These are phyloP conservation scores for Cephonodes hylas DNA, from an alignment of 2,888 invertebrate genomes.

Conservation along the genomic window DNA sequence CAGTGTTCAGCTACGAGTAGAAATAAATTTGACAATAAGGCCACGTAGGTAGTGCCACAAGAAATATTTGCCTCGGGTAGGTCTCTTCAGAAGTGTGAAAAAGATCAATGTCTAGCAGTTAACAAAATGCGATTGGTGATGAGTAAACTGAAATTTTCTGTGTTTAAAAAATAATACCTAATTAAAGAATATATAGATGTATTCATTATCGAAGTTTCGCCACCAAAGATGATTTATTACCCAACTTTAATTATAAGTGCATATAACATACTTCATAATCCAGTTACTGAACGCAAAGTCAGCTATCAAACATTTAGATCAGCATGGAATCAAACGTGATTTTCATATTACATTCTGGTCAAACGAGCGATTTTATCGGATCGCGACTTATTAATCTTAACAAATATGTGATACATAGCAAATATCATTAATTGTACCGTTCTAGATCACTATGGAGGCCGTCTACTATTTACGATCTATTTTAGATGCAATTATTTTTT, in stretches of 20 bases:
- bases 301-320: not conserved
- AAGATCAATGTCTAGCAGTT: too few species aligned
- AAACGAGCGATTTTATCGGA: conserved; percentile 2
- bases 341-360: not conserved
- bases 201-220: too few species aligned
- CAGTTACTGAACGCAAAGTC: not conserved
- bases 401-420: conserved; percentile 7
- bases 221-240: not conserved
- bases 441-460: not conserved
- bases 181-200: too few species aligned
- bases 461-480: not conserved
- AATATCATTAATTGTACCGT: not conserved
- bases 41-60: too few species aligned
- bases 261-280: not conserved
- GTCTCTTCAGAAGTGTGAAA: too few species aligned
- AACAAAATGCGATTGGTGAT: too few species aligned
- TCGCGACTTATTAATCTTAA: conserved; percentile 1
- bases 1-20: too few species aligned
- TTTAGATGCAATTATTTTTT: not conserved
- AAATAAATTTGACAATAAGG: too few species aligned
- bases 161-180: too few species aligned
- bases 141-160: too few species aligned
- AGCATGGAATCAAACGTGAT: not conserved
- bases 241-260: not conserved
- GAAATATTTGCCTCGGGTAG: too few species aligned